Percentiles rank a stretch among this genome's conserved stretches.
Conservation (phyloP, 2,113 vertebrate species). For the Carassius gibelio region DNA sequence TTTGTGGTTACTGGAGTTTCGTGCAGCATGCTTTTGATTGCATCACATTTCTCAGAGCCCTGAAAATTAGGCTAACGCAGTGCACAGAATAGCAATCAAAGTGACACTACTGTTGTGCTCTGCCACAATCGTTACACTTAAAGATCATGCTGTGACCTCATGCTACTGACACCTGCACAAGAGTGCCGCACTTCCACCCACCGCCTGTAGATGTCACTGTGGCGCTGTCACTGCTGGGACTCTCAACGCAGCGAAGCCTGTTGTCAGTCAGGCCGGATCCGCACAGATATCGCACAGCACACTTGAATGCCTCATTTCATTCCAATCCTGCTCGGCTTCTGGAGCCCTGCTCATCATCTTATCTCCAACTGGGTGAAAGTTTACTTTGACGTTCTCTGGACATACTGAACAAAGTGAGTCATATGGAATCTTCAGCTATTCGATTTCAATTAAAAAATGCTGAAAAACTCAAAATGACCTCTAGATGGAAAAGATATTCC, state of each 20-base stretch:
- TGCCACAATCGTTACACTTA: constrained; percentile 56
- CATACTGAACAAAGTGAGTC: constrained; percentile 36
- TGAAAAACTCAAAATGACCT: constrained; percentile 24
- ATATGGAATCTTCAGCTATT: constrained; percentile 10
- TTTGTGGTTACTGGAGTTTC: constrained; percentile 58
- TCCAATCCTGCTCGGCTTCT: constrained; percentile 57
- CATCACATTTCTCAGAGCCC: constrained; percentile 64
- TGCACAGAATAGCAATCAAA: constrained; percentile 68
- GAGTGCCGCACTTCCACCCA: constrained; percentile 7
- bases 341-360: constrained; percentile 68
- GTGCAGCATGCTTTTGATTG: constrained; percentile 63
- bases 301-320: constrained; percentile 72
- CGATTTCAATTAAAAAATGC: constrained; percentile 29
- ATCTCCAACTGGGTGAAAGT: constrained; percentile 58
- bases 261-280: constrained; percentile 49
- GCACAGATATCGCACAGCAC: constrained; percentile 56
- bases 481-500: constrained; percentile 11
- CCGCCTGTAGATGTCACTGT: constrained; percentile 79
- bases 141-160: constrained; percentile 43
- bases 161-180: constrained; percentile 68
- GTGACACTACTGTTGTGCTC: constrained; percentile 60
- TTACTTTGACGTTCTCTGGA: constrained; percentile 53
- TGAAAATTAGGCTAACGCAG: constrained; percentile 68
- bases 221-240: constrained; percentile 58
- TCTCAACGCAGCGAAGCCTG: constrained; percentile 4